These are phyloP conservation scores for Ginglymostoma cirratum DNA, from an alignment of 2,113 vertebrate species.

Conservation along the genomic window DNA sequence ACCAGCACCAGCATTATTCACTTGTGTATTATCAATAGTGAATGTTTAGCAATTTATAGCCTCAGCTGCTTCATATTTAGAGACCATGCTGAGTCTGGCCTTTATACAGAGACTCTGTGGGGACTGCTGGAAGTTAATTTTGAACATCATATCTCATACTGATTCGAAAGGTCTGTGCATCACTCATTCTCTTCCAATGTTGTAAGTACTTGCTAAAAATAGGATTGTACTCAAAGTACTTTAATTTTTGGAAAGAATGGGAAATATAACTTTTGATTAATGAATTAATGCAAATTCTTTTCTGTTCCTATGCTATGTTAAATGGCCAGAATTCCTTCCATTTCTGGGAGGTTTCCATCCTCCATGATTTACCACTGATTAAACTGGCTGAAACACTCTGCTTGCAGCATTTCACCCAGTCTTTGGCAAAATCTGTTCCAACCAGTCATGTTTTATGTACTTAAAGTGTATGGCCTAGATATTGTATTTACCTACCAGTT, in stretches of 20 bases:
- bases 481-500: background rate
- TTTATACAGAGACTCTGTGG: background rate
- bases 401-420: background rate
- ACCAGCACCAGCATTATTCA: background rate
- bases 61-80: background rate
- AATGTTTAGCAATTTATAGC: background rate
- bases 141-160: background rate
- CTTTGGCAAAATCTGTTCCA: background rate
- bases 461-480: background rate
- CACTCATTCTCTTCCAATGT: background rate
- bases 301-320: background rate
- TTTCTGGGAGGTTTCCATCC: background rate
- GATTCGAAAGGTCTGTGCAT: background rate
- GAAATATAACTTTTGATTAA: background rate
- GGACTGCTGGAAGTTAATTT: conserved; percentile 8
- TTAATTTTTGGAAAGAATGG: background rate
- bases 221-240: background rate
- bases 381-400: background rate
- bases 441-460: background rate
- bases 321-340: background rate
- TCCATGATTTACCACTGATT: background rate
- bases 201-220: conserved; percentile 7
- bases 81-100: background rate
- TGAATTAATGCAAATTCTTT: background rate
- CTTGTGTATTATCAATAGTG: background rate